These are phyloP conservation scores for Periophthalmus magnuspinnatus DNA, from an alignment of 2,797 vertebrate species.

Conservation along the genomic window DNA sequence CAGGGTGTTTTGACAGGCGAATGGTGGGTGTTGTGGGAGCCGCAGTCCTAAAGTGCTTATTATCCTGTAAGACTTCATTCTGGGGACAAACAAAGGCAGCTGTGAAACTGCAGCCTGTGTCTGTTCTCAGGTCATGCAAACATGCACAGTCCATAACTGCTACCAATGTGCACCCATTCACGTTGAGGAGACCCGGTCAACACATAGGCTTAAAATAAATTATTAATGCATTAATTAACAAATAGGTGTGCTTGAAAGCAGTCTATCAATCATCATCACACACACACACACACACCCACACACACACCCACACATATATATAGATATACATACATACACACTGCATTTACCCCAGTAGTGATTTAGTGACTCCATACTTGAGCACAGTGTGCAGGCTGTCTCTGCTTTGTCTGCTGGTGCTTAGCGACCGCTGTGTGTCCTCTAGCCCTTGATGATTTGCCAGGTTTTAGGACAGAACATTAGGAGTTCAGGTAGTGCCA, in stretches of 20 bases:
- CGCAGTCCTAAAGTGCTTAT: constrained; percentile 82
- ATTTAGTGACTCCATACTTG: constrained; percentile 12
- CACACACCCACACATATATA: too few species aligned
- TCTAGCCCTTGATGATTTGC: constrained; percentile 59
- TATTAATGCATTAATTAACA: constrained; percentile 40
- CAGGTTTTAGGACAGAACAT: constrained; percentile 53
- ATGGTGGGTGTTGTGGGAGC: constrained; percentile 78
- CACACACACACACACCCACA: too few species aligned
- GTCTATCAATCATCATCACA: too few species aligned
- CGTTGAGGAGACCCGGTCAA: constrained; percentile 34
- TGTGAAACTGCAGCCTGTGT: constrained; percentile 79
- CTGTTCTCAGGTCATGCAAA: constrained; percentile 59
- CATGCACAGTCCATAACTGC: constrained; percentile 51
- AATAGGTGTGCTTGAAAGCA: constrained; percentile 30
- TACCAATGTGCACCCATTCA: constrained; percentile 36
- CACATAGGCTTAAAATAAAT: constrained; percentile 32
- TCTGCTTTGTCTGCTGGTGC: constrained; percentile 28
- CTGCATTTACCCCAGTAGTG: background rate
- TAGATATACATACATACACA: too few species aligned
- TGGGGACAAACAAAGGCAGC: constrained; percentile 80
- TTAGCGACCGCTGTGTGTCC: constrained; percentile 58
- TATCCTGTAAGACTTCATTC: constrained; percentile 85
- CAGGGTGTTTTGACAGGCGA: constrained; percentile 82
- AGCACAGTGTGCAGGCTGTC: constrained; percentile 29
- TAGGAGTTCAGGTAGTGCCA: constrained; percentile 62